Conservation (phyloP, 2,797 vertebrate genomes). For the Chelidonichthys spinosus region DNA sequence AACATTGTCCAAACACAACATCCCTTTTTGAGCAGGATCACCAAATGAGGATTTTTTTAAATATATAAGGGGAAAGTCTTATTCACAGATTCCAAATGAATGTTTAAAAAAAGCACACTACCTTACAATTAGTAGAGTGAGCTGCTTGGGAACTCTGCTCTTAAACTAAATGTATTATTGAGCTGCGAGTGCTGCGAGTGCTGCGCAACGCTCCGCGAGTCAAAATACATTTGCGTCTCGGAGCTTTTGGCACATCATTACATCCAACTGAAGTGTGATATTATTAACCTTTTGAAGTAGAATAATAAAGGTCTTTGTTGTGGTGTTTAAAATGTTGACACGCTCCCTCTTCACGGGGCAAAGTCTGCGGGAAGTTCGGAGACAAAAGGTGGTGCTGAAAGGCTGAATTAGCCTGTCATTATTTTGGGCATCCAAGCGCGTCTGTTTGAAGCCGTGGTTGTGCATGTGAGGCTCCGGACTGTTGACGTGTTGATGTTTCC, state of each 20-base stretch:
- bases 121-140: constrained; percentile 69
- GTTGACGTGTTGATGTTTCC: constrained; percentile 77
- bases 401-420: constrained; percentile 78
- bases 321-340: constrained; percentile 71
- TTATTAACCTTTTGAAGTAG: constrained; percentile 63
- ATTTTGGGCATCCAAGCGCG: constrained; percentile 65
- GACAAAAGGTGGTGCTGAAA: constrained; percentile 80
- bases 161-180: constrained; percentile 68
- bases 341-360: constrained; percentile 50
- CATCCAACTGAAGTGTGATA: constrained; percentile 62
- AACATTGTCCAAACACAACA: constrained; percentile 76
- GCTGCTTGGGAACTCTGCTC: constrained; percentile 67
- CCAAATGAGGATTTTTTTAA: constrained; percentile 66
- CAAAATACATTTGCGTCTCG: constrained; percentile 64
- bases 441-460: constrained; percentile 58
- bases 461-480: constrained; percentile 39
- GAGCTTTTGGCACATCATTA: constrained; percentile 57
- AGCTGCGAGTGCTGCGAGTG: constrained; percentile 45
- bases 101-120: constrained; percentile 64
- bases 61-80: constrained; percentile 71
- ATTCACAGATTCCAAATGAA: constrained; percentile 73
- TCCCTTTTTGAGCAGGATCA: constrained; percentile 61
- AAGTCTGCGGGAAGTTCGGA: constrained; percentile 61
- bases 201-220: constrained; percentile 64
- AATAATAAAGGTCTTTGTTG: constrained; percentile 71